A percentile compares a stretch with the other conserved stretches of the same genome.
phyloP scores from a whole-genome alignment of 2,888 invertebrate species.

The Drosophila suboccidentalis region DNA sequence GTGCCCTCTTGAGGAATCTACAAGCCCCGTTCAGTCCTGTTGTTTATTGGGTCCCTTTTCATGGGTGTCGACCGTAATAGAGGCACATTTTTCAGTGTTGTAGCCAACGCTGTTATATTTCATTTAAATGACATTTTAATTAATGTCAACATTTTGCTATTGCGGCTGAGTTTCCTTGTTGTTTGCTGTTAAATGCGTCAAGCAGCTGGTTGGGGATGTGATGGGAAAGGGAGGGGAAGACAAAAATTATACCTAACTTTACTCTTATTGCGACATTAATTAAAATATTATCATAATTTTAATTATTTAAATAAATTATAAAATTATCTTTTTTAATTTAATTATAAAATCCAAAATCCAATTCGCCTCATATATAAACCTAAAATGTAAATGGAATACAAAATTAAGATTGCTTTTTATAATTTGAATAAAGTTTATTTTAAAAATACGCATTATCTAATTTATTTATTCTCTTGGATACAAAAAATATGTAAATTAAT shows the following conservation, averaged over 20 bases:
- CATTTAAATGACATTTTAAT: constrained; percentile 81
- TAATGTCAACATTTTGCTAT: constrained; percentile 78
- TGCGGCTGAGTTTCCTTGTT: constrained; percentile 38
- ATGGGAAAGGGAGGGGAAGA: background rate
- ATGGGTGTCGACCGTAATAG: constrained; percentile 52
- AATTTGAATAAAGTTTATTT: too few species aligned
- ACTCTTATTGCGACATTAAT: constrained; percentile 22
- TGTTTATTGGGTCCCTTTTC: constrained; percentile 68
- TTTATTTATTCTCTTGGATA: too few species aligned
- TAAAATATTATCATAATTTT: background rate
- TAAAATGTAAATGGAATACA: too few species aligned
- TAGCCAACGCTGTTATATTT: constrained; percentile 66
- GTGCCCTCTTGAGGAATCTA: constrained; percentile 31
- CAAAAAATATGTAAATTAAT: too few species aligned
- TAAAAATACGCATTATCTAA: background rate
- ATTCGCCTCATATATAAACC: too few species aligned
- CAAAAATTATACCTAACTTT: constrained; percentile 6
- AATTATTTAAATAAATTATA: background rate
- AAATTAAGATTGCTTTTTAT: too few species aligned
- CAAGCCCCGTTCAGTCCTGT: constrained; percentile 18
- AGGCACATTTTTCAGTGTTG: constrained; percentile 66
- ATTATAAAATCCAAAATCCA: too few species aligned
- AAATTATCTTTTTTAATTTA: background rate
- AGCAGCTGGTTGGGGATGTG: background rate
- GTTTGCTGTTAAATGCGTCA: constrained; percentile 45